Conservation (phyloP, 2,888 invertebrate genomes). For the Patella pellucida region DNA sequence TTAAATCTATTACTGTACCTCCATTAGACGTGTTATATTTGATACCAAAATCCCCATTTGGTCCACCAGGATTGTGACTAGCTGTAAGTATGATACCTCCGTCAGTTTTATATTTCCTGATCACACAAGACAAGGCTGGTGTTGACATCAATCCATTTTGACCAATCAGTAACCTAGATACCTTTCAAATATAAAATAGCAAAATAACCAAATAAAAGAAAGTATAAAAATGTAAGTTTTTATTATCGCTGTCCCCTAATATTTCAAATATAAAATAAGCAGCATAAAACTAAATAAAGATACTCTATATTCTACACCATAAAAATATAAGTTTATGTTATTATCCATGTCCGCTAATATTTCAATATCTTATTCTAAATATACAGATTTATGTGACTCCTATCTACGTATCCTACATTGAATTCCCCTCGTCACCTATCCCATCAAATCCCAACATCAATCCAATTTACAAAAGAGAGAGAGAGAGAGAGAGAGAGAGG, state of each 20-base stretch:
- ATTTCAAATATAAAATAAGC: too few species aligned
- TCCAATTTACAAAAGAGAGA: too few species aligned
- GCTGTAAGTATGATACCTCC: slow-evolving; percentile 98
- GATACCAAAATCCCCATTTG: slow-evolving; percentile 97
- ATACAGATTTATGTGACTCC: too few species aligned
- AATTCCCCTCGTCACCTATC: too few species aligned
- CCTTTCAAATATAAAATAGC: slow-evolving; percentile 73
- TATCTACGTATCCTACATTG: too few species aligned
- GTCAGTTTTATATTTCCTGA: slow-evolving; percentile 82
- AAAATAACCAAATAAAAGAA: background rate
- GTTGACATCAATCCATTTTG: slow-evolving; percentile 96
- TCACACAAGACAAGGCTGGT: slow-evolving; percentile 95
- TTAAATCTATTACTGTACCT: slow-evolving; percentile 72
- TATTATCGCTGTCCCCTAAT: background rate
- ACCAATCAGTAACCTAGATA: slow-evolving; percentile 87
- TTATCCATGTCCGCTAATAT: background rate
- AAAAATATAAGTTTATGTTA: background rate
- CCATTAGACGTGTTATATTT: slow-evolving; percentile 98
- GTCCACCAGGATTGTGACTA: slow-evolving; percentile 99
- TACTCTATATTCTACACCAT: too few species aligned
- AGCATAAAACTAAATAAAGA: too few species aligned
- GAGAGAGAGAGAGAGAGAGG: too few species aligned
- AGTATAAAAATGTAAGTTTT: background rate
- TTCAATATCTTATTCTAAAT: too few species aligned
- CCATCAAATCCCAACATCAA: too few species aligned